These are phyloP conservation scores for Palythoa grandis DNA, from an alignment of 92 coral and sea anemone genomes.

Conservation along the genomic window DNA sequence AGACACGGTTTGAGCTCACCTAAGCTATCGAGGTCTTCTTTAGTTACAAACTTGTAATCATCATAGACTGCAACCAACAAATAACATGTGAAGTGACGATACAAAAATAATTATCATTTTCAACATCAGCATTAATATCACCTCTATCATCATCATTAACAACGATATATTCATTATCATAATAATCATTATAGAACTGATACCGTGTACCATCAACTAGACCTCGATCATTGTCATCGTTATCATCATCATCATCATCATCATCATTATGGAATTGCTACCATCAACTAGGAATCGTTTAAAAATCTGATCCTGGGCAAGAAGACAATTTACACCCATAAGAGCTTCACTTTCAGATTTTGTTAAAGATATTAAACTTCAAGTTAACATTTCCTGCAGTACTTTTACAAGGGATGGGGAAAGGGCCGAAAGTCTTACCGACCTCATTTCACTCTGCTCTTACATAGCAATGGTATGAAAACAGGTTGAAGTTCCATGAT, in stretches of 20 bases:
- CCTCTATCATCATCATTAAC: neutral
- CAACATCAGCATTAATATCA: neutral
- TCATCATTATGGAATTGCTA: too few species aligned
- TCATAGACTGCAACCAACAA: slow-evolving; percentile 76
- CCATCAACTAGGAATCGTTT: too few species aligned
- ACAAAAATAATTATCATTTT: neutral
- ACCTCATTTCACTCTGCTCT: too few species aligned
- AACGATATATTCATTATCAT: neutral
- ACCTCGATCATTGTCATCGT: neutral
- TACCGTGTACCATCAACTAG: too few species aligned
- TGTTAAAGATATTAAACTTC: too few species aligned
- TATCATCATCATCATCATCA: neutral
- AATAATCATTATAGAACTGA: too few species aligned
- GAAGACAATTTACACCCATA: too few species aligned
- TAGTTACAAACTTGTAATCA: slow-evolving; percentile 98
- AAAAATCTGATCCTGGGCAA: too few species aligned
- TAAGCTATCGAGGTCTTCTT: slow-evolving; percentile 82
- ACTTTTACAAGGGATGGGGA: too few species aligned
- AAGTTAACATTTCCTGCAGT: too few species aligned
- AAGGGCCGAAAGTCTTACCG: too few species aligned
- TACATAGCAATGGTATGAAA: neutral
- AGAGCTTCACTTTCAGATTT: too few species aligned
- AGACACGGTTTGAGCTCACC: slow-evolving; percentile 48
- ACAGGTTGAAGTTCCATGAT: neutral
- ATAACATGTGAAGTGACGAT: neutral